Evolutionary conservation across 2,113 vertebrate genomes (phyloP).

Genomic region (Malurus melanocephalus): DNA sequence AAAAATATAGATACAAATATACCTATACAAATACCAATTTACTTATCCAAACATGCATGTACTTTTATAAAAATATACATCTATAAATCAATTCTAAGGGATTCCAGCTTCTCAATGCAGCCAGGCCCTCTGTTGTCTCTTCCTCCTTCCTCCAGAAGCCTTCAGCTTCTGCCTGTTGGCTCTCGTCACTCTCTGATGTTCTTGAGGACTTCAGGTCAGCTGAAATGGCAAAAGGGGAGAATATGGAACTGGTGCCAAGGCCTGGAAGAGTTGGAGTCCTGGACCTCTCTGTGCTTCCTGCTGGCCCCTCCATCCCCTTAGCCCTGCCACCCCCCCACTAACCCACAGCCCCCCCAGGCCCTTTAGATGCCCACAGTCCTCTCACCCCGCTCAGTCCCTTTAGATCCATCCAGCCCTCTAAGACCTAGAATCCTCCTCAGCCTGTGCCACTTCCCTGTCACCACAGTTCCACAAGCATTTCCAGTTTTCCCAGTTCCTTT

Average conservation of each 20-base stretch:
- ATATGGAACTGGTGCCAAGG: neutral
- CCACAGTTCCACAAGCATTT: no score
- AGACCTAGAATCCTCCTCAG: no score
- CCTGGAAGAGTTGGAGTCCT: neutral
- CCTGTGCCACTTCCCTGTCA: no score
- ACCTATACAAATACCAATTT: neutral
- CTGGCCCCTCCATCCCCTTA: neutral
- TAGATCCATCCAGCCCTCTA: no score
- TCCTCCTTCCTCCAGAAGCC: neutral
- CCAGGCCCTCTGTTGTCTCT: neutral
- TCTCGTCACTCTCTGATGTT: no score
- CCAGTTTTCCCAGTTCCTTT: no score
- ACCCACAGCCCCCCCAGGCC: neutral
- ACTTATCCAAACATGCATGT: no score
- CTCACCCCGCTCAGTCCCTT: no score
- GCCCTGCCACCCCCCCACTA: neutral
- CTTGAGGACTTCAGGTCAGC: no score
- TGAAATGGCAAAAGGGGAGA: neutral
- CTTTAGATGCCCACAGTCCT: no score
- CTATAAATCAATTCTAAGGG: neutral
- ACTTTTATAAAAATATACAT: neutral
- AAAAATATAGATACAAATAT: no score
- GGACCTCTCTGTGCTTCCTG: neutral
- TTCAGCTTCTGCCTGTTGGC: no score
- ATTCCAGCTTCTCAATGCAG: neutral